These are phyloP conservation scores for Gonioctena quinquepunctata DNA, from an alignment of 1,140 invertebrate genomes.

Conservation along the genomic window DNA sequence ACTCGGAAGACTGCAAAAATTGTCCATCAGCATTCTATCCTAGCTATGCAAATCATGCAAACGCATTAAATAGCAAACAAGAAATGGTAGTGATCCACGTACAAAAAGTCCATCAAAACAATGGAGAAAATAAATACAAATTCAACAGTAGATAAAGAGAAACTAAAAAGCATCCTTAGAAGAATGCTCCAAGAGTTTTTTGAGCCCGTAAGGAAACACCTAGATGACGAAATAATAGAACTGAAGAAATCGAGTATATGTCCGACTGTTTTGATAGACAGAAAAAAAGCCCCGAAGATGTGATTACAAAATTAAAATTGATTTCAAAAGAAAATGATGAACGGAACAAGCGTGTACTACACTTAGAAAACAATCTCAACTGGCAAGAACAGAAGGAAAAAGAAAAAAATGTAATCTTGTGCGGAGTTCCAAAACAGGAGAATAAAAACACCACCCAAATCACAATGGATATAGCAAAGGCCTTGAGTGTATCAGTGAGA, in stretches of 20 bases:
- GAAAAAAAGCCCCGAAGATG: neutral
- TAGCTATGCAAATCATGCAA: neutral
- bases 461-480: no score
- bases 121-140: neutral
- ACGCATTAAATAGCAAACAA: neutral
- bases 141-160: neutral
- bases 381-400: neutral
- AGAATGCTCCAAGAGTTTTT: neutral
- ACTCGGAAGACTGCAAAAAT: neutral
- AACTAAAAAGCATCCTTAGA: neutral
- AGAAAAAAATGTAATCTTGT: neutral
- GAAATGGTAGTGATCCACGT: neutral
- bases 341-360: neutral
- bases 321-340: neutral
- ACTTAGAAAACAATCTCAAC: neutral
- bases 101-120: neutral
- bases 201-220: neutral
- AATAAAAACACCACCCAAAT: neutral
- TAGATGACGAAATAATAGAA: neutral
- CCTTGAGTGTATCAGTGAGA: no score
- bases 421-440: neutral
- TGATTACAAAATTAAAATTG: neutral
- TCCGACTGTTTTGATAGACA: neutral
- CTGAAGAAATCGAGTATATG: neutral
- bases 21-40: neutral